A percentile compares a stretch with the other conserved stretches of the same genome.
Evolutionary conservation across 1,140 invertebrate genomes (phyloP).

Genomic region (Calliopsis andreniformis): DNA sequence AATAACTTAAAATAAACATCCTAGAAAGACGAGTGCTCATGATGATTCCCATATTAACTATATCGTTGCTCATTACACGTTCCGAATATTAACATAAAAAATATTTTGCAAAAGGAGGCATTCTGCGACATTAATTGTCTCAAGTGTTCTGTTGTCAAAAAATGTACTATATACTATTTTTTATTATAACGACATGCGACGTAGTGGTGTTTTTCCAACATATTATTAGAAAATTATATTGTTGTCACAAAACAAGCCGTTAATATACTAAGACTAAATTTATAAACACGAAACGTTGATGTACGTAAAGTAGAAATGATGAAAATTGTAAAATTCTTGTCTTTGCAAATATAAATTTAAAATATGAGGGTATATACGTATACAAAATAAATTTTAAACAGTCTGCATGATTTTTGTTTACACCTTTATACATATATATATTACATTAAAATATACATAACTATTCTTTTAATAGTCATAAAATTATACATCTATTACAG

Average conservation of each 20-base stretch:
- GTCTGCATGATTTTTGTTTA: conserved; percentile 10
- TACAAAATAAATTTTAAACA: conserved; percentile 40
- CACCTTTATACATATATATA: conserved; percentile 22
- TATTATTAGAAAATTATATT: conserved; percentile 44
- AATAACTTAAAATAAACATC: not conserved
- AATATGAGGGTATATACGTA: conserved; percentile 11
- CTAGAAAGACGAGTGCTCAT: conserved; percentile 44
- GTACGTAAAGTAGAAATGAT: conserved; percentile 1
- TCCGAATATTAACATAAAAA: conserved; percentile 6
- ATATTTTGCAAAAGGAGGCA: not conserved
- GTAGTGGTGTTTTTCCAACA: conserved; percentile 43
- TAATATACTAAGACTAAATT: conserved; percentile 5
- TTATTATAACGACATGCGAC: conserved; percentile 47
- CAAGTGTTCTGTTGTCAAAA: conserved; percentile 15
- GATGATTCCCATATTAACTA: conserved; percentile 29
- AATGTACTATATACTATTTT: conserved; percentile 42
- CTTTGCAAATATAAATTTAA: conserved; percentile 17
- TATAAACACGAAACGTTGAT: not conserved
- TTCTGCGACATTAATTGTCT: conserved; percentile 18
- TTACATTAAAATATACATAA: not conserved
- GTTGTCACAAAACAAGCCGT: conserved; percentile 10
- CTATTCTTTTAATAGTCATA: conserved; percentile 3
- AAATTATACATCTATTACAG: too few relatives aligned
- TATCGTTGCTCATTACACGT: conserved; percentile 21
- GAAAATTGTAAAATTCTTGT: conserved; percentile 26